Conservation (phyloP, 2,888 invertebrate species). For the Perizoma affinitatum region DNA sequence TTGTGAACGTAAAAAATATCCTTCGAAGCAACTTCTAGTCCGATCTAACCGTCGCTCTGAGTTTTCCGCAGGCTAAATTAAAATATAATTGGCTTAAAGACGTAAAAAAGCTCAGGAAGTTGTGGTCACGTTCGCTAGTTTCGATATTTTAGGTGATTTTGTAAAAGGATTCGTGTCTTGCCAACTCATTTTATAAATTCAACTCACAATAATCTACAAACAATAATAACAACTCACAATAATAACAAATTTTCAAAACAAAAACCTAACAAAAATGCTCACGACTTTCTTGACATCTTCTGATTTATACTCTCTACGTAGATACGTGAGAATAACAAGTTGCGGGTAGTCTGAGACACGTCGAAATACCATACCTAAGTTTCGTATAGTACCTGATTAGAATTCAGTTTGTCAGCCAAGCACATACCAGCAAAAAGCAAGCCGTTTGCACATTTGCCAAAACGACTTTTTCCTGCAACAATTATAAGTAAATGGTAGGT, state of each 20-base stretch:
- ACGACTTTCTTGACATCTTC: too few species aligned
- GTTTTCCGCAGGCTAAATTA: slow-evolving; percentile 63
- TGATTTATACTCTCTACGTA: too few species aligned
- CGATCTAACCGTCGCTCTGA: slow-evolving; percentile 62
- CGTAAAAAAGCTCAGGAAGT: slow-evolving; percentile 66
- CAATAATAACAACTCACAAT: too few species aligned
- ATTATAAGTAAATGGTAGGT: slow-evolving; percentile 8
- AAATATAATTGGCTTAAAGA: slow-evolving; percentile 57
- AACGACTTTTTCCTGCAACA: background rate
- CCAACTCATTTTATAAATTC: too few species aligned
- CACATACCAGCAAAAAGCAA: background rate
- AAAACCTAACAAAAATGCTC: too few species aligned
- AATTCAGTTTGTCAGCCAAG: too few species aligned
- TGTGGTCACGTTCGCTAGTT: slow-evolving; percentile 37
- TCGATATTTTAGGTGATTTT: slow-evolving; percentile 18
- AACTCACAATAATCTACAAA: too few species aligned
- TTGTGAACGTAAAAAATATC: slow-evolving; percentile 64
- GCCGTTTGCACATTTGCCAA: background rate
- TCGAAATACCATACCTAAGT: too few species aligned
- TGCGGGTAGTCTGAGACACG: too few species aligned
- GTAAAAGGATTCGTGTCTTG: background rate
- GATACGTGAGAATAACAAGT: too few species aligned
- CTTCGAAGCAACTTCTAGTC: slow-evolving; percentile 57
- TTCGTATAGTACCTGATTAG: too few species aligned
- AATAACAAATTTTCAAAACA: too few species aligned